These are phyloP conservation scores for Xestia sexstrigata DNA, from an alignment of 2,888 invertebrate genomes.

Conservation along the genomic window DNA sequence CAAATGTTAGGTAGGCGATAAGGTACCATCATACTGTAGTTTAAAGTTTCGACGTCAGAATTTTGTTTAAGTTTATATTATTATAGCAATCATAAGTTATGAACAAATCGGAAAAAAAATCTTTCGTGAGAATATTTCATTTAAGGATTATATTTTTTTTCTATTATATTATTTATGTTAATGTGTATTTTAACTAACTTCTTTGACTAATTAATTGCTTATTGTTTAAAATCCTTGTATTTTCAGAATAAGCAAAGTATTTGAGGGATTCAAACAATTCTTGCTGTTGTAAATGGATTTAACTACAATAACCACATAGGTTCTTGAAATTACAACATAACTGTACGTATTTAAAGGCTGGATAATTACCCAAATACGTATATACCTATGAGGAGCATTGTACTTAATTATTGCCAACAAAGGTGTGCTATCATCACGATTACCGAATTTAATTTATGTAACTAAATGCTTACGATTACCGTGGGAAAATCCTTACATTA, in stretches of 20 bases:
- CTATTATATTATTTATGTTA: background rate
- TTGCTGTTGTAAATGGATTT: background rate
- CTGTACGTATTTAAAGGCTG: background rate
- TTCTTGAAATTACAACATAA: slow-evolving; percentile 2
- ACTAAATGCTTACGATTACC: background rate
- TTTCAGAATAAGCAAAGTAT: slow-evolving; percentile 7
- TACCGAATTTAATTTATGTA: background rate
- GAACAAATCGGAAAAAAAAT: background rate
- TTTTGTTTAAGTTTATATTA: too few species aligned
- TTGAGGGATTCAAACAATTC: background rate
- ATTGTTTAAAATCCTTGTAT: slow-evolving; percentile 9
- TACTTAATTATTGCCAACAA: slow-evolving; percentile 21
- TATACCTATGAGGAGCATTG: background rate
- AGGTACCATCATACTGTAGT: background rate
- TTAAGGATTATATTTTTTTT: background rate
- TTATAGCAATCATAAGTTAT: too few species aligned
- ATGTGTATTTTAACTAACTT: slow-evolving; percentile 5
- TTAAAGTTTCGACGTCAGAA: background rate
- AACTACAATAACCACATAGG: background rate
- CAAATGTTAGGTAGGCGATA: too few species aligned
- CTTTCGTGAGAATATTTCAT: slow-evolving; percentile 24
- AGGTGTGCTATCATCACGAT: background rate
- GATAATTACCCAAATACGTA: background rate
- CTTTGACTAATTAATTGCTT: slow-evolving; percentile 21
- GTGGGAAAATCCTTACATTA: slow-evolving; percentile 14